Evolutionary conservation across 2,888 invertebrate genomes (phyloP).

Genomic region (Chloromyia formosa): DNA sequence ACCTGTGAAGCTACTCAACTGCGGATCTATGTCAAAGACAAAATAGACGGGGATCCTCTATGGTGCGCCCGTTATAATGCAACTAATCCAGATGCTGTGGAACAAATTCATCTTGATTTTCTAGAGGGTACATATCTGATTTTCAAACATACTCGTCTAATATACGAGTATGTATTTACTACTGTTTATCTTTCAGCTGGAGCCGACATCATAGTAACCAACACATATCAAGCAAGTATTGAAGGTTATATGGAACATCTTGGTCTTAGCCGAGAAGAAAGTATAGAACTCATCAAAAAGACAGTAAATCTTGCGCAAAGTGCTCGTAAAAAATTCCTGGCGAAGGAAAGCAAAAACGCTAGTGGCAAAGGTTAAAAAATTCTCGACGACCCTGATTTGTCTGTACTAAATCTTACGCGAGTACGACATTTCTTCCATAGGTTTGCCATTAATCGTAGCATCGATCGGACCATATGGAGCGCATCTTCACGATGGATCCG

Average conservation of each 20-base stretch:
- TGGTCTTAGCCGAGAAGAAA: conserved; percentile 72
- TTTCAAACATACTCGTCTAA: too few relatives aligned
- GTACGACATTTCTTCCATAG: neutral
- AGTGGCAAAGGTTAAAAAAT: neutral
- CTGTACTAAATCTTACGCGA: neutral
- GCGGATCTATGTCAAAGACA: conserved; percentile 75
- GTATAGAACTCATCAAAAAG: conserved; percentile 75
- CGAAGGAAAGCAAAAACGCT: neutral
- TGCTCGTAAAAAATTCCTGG: conserved; percentile 66
- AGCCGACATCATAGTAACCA: conserved; percentile 85
- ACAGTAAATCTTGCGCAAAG: conserved; percentile 79
- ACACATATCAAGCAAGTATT: conserved; percentile 88
- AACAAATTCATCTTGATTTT: conserved; percentile 83
- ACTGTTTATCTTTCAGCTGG: conserved; percentile 69
- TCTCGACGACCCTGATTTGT: too few relatives aligned
- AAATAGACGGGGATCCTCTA: conserved; percentile 83
- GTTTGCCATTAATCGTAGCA: conserved; percentile 68
- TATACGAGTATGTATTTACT: neutral
- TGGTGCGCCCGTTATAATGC: conserved; percentile 88
- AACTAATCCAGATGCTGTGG: conserved; percentile 81
- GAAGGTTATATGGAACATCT: conserved; percentile 80
- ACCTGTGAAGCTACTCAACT: conserved; percentile 69
- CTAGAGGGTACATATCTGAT: conserved; percentile 70
- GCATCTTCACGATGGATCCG: conserved; percentile 88
- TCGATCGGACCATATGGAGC: conserved; percentile 95